Evolutionary conservation across 2,888 invertebrate species (phyloP), one percentile per base, ranked within the genome.

Genomic region (Cryptocephalus moraei): DNA sequence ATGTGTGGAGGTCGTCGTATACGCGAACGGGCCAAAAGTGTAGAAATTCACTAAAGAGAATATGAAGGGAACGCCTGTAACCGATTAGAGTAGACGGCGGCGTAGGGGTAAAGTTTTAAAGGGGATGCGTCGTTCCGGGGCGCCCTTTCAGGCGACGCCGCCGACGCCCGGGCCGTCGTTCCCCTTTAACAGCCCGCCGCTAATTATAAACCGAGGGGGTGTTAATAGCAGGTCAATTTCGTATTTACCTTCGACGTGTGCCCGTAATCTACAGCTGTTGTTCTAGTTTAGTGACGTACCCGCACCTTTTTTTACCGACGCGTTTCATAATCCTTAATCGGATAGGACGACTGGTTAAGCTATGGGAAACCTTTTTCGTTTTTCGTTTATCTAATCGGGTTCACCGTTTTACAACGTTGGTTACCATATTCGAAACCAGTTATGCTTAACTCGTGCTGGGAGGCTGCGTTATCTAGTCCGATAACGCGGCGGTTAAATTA

Each of bases 171-270:
- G 14, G 42, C 39, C 11, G 45, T 11, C 8, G 41, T 40, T 32
- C 22, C 40, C 31, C 13, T 22, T 39, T 39, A 33, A 9, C 32
- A n/a, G 39, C 49, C 42, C 50, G 54, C 51, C 56, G 56, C 58
- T 66, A 66, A 67, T 67, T 67, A 65, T 66, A 66, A 65, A 64
- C 63, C 63, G 51, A 62, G 63, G 65, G 63, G 63, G 66, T 66
- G 65, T 63, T 65, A 65, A 65, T 64, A 65, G 65, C 65, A 63
- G 65, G 65, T 66, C 66, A 65, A 66, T 66, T 65, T 63, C 61
- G 59, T 60, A 62, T 63, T 64, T 64, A 63, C 60, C 58, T 55
- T 54, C 58, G 53, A 57, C 58, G 56, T 60, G 39, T 49, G 33
- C 43, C 22, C 2, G 22, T 22, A 22, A 22, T 22, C 22, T 22